Base-by-base conservation (phyloP, 2,888 invertebrate species). In the Spilarctia lutea region DNA sequence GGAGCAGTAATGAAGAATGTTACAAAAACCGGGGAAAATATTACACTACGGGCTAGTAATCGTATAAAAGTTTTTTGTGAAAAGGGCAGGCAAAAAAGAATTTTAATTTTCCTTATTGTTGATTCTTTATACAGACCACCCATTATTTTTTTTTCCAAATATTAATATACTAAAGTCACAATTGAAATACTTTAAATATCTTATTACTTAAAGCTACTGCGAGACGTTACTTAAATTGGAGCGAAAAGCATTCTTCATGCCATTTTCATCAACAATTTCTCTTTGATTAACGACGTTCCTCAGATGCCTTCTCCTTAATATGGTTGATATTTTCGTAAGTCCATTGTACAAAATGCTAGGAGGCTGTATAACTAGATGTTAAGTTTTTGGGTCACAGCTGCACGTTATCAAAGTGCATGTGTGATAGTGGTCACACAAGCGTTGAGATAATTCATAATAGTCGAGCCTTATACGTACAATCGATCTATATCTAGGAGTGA, bases 351-450 rank as follows among this genome's bases (percentile, higher is more conserved):
- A 73, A 71, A 76, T 82, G 81, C 80, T 81, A 77, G 77, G 78
- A 81, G 81, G 82, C 72, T 63, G 80, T 86, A 82, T 80, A 87
- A 85, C 86, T 86, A 88, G 88, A 87, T 81, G 82, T 81, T 82
- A 80, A 85, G 81, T 91, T 94, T 48, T 91, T 94, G 87, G 95
- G 95, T 94, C 95, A 94, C 94, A 95, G 95, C 94, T 95, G 95
- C 90, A 89, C 87, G 86, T 92, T 94, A 94, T 92, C 91, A 91
- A 79, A 83, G 83, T 86, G 86, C 87, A 85, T 89, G 81, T 90
- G 90, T 89, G 90, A 91, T 91, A 91, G 89, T 89, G 83, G 87
- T 90, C 88, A 85, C 82, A 86, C 86, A 74, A 86, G 84, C 83
- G 79, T 75, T 79, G 81, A 88, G 85, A 89, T 90, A 88, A 90